Evolutionary conservation across 2,888 invertebrate species (phyloP).

Genomic region (Drosophila anceps): DNA sequence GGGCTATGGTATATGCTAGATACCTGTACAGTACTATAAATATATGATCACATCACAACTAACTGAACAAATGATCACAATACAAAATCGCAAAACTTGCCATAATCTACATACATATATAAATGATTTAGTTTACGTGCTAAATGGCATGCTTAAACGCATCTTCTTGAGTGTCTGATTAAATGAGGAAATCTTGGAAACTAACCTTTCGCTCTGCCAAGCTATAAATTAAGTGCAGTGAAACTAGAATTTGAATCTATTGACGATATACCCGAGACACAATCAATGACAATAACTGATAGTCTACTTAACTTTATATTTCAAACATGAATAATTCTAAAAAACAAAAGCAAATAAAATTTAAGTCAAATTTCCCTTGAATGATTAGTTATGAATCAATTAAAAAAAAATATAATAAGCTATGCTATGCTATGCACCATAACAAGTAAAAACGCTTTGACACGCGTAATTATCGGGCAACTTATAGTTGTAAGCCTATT

Average conservation of each 20-base stretch:
- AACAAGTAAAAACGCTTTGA: constrained; percentile 42
- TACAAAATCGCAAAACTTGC: constrained; percentile 33
- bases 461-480: constrained; percentile 58
- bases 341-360: background rate
- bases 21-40: constrained; percentile 25
- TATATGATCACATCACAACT: constrained; percentile 46
- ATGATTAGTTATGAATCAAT: constrained; percentile 14
- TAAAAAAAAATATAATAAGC: background rate
- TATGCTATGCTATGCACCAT: constrained; percentile 55
- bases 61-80: constrained; percentile 59
- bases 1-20: constrained; percentile 20
- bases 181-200: constrained; percentile 11
- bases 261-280: background rate
- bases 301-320: background rate
- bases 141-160: constrained; percentile 68
- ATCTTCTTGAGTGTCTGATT: constrained; percentile 40
- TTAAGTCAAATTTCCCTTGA: background rate
- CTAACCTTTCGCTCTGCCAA: background rate
- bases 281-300: background rate
- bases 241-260: background rate
- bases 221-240: background rate
- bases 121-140: constrained; percentile 25
- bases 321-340: background rate
- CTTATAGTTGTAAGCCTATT: constrained; percentile 59
- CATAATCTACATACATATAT: constrained; percentile 21